A percentile compares a stretch with the other conserved stretches of the same genome.
Conservation (phyloP, 92 coral and sea anemone genomes). For the Palythoa heliodiscus region DNA sequence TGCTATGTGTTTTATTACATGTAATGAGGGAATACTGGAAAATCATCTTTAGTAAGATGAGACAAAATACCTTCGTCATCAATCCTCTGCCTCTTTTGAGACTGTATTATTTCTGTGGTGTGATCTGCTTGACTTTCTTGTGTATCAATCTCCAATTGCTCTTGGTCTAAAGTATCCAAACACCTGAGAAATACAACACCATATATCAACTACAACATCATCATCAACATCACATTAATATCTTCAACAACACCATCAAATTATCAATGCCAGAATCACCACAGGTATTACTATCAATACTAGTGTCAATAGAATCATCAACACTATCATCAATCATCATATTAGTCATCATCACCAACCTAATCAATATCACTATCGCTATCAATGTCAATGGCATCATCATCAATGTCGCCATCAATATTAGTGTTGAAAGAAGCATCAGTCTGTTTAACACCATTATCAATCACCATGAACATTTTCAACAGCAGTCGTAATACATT, state of each 20-base stretch:
- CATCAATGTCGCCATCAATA: background rate
- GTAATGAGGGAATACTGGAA: no score
- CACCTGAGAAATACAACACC: background rate
- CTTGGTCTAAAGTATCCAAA: background rate
- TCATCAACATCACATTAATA: background rate
- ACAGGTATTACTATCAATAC: background rate
- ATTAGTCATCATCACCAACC: no score
- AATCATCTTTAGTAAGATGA: background rate
- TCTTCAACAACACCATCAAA: background rate
- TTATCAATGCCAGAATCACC: background rate
- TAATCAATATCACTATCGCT: background rate
- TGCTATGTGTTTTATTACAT: no score
- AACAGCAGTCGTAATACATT: background rate
- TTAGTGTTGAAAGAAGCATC: background rate
- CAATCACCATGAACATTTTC: background rate
- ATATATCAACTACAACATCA: background rate
- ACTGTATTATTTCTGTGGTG: background rate
- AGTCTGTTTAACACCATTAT: background rate
- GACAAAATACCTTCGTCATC: conserved; percentile 2
- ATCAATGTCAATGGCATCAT: background rate
- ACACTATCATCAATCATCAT: background rate
- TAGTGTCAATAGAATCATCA: background rate
- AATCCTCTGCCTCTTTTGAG: conserved; percentile 26
- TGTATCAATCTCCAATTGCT: background rate
- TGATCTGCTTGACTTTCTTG: background rate